Conservation (phyloP, 2,113 vertebrate genomes). For the Emydocephalus ijimae region DNA sequence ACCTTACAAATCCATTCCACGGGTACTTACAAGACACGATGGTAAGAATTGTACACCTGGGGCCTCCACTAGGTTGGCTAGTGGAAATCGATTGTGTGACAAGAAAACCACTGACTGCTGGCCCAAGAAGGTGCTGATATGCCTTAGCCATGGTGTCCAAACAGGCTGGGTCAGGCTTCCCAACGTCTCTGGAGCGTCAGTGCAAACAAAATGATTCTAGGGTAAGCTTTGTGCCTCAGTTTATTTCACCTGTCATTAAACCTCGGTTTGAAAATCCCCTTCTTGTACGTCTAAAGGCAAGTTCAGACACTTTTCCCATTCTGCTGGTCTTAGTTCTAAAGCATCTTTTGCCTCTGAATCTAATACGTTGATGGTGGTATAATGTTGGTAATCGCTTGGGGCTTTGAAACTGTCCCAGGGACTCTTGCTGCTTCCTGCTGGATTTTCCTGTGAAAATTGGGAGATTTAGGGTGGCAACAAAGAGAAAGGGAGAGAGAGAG, state of each 20-base stretch:
- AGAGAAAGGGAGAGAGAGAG: conserved; percentile 13
- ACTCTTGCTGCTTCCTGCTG: conserved; percentile 87
- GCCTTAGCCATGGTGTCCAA: conserved; percentile 78
- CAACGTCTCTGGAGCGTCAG: conserved; percentile 88
- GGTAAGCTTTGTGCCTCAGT: conserved; percentile 58
- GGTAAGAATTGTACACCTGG: conserved; percentile 98
- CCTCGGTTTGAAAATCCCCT: conserved; percentile 98
- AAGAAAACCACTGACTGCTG: conserved; percentile 85
- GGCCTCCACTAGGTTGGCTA: conserved; percentile 88
- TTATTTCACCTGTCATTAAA: conserved; percentile 72
- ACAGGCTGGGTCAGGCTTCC: conserved; percentile 86
- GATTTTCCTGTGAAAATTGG: conserved; percentile 85
- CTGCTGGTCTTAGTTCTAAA: conserved; percentile 95
- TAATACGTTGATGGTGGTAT: conserved; percentile 97
- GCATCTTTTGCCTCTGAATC: conserved; percentile 92
- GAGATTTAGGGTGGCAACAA: neutral
- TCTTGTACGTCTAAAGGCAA: conserved; percentile 97
- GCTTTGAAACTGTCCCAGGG: conserved; percentile 98
- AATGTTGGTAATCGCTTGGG: conserved; percentile 97
- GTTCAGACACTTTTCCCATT: conserved; percentile 99
- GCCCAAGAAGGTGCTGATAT: conserved; percentile 88
- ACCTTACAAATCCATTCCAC: conserved; percentile 96
- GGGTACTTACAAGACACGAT: conserved; percentile 98
- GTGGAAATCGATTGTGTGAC: conserved; percentile 85
- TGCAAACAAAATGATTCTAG: conserved; percentile 73